These are phyloP conservation scores for Myzus persicae DNA, from an alignment of 1,140 invertebrate genomes.

Conservation along the genomic window DNA sequence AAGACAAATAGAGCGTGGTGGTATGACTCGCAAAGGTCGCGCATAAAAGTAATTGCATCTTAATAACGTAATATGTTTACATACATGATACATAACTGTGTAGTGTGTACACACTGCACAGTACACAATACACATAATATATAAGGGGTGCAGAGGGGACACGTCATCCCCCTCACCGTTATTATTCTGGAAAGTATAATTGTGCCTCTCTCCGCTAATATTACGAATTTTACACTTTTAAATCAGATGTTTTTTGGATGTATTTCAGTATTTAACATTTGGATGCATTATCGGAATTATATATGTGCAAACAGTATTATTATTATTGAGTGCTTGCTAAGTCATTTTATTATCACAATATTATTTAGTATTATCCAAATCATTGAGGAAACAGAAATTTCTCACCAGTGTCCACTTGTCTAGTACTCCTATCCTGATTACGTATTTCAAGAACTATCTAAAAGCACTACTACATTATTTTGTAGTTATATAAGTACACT, in stretches of 20 bases:
- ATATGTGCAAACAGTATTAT: neutral
- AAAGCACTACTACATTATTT: neutral
- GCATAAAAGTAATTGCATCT: neutral
- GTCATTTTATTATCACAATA: neutral
- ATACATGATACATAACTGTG: neutral
- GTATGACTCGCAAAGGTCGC: neutral
- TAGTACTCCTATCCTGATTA: neutral
- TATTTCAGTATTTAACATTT: neutral
- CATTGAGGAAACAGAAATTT: neutral
- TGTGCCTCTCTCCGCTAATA: neutral
- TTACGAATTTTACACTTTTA: neutral
- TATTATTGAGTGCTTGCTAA: neutral
- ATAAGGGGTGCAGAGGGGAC: neutral
- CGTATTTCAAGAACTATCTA: neutral
- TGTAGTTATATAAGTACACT: no score
- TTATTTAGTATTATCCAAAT: neutral
- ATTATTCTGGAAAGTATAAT: neutral
- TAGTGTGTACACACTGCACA: neutral
- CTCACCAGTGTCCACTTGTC: neutral
- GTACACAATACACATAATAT: neutral
- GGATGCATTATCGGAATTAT: neutral
- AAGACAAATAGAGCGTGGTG: neutral
- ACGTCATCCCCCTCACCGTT: neutral
- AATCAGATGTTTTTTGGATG: neutral
- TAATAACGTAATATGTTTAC: constrained; percentile 8